These are phyloP conservation scores for Oostethus manadensis DNA, from an alignment of 2,113 vertebrate species.

Conservation along the genomic window DNA sequence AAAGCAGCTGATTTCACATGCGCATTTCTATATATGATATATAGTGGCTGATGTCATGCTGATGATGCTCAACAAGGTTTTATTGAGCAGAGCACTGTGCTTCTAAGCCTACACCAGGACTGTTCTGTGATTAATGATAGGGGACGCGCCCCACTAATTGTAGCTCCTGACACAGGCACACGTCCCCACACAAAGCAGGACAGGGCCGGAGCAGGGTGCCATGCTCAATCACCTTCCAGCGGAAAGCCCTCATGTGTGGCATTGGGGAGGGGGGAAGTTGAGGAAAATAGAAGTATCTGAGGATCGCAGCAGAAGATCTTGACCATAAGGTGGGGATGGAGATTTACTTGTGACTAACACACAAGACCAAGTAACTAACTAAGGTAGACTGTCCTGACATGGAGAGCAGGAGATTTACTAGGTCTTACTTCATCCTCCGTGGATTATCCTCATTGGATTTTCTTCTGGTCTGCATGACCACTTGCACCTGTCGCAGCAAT, in stretches of 20 bases:
- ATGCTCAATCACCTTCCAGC: conserved; percentile 67
- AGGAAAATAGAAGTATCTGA: conserved; percentile 49
- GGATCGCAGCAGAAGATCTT: conserved; percentile 44
- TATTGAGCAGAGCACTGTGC: conserved; percentile 29
- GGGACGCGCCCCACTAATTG: conserved; percentile 71
- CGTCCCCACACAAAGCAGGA: conserved; percentile 68
- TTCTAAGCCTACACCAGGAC: conserved; percentile 34
- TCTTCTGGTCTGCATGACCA: conserved; percentile 29
- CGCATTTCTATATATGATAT: not conserved
- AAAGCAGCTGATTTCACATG: no score
- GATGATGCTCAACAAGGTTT: conserved; percentile 42
- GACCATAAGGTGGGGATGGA: conserved; percentile 10
- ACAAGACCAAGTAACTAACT: conserved; percentile 16
- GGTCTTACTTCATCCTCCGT: conserved; percentile 39
- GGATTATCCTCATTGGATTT: conserved; percentile 61
- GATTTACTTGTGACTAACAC: conserved; percentile 37
- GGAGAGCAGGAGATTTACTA: conserved; percentile 39
- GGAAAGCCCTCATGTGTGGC: conserved; percentile 39
- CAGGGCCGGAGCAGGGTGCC: conserved; percentile 60
- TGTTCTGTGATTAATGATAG: conserved; percentile 69
- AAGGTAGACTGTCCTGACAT: conserved; percentile 25
- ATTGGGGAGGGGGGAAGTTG: conserved; percentile 15
- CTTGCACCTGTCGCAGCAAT: conserved; percentile 45
- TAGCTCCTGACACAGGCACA: conserved; percentile 70
- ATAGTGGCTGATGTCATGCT: conserved; percentile 9